These are phyloP conservation scores for Hoplostethus mediterraneus DNA, from an alignment of 2,797 vertebrate species.

Conservation along the genomic window DNA sequence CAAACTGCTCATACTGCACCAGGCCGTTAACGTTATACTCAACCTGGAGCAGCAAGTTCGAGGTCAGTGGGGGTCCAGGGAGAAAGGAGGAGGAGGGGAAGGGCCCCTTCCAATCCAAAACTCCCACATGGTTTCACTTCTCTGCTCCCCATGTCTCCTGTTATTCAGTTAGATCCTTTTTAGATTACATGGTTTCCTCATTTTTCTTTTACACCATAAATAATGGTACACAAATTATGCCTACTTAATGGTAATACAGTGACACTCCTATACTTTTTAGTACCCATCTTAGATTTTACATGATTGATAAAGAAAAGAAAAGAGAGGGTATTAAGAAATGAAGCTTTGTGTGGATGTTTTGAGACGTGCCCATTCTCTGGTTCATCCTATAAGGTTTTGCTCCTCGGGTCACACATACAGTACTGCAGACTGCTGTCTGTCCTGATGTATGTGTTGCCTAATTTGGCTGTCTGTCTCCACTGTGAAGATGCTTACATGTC, in stretches of 20 bases:
- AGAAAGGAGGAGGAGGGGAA: slow-evolving; percentile 74
- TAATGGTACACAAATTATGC: not conserved
- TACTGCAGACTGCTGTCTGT: slow-evolving; percentile 50
- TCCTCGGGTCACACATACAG: slow-evolving; percentile 64
- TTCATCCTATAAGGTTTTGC: slow-evolving; percentile 52
- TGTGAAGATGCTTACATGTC: slow-evolving; percentile 57
- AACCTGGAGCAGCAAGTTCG: slow-evolving; percentile 99
- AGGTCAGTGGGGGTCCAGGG: slow-evolving; percentile 93
- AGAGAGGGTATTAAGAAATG: slow-evolving; percentile 38
- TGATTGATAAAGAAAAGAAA: slow-evolving; percentile 20
- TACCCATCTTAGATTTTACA: not conserved
- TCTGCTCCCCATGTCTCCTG: slow-evolving; percentile 27
- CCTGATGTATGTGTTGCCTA: slow-evolving; percentile 61
- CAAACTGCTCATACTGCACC: slow-evolving; percentile 99
- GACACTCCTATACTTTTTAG: not conserved
- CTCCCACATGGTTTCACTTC: slow-evolving; percentile 68
- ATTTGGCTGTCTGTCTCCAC: slow-evolving; percentile 69
- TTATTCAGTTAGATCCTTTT: not conserved
- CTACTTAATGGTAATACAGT: not conserved
- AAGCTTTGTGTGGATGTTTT: slow-evolving; percentile 74
- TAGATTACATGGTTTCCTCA: not conserved
- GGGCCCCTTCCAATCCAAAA: slow-evolving; percentile 57
- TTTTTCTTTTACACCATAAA: not conserved
- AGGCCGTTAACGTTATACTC: slow-evolving; percentile 98
- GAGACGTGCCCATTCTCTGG: slow-evolving; percentile 59